Conservation (phyloP, 2,113 vertebrate genomes). For the Apistogramma diplotaenia region DNA sequence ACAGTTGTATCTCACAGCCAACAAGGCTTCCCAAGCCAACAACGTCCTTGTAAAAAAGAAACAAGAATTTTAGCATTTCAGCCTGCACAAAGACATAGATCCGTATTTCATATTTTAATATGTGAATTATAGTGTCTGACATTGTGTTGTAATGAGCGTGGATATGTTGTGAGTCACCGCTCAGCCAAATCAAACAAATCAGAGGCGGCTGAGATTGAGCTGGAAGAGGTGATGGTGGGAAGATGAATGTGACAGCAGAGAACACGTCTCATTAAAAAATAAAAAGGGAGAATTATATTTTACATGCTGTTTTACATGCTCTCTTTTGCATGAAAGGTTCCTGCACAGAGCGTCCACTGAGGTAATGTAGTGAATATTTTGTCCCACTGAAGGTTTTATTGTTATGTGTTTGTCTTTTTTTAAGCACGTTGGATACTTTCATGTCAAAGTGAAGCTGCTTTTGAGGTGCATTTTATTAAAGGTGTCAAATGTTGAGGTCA, state of each 20-base stretch:
- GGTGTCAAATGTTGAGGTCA: not conserved
- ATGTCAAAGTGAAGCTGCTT: not conserved
- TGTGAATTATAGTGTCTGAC: not conserved
- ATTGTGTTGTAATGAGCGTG: not conserved
- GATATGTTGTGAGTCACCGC: constrained; percentile 33
- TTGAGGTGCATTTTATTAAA: not conserved
- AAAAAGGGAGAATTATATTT: not conserved
- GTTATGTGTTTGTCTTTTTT: not conserved
- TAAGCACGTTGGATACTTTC: not conserved
- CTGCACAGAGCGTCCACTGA: not conserved
- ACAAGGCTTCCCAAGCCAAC: not conserved
- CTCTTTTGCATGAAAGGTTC: not conserved
- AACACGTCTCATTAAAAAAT: not conserved
- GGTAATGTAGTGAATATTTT: not conserved
- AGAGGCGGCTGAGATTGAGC: constrained; percentile 1
- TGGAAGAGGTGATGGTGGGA: constrained; percentile 6
- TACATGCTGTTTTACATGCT: not conserved
- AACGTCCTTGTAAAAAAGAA: not conserved
- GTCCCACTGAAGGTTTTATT: not conserved
- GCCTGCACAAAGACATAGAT: not conserved
- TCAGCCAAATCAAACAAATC: constrained; percentile 30
- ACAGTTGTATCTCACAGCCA: not conserved
- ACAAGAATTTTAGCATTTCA: not conserved
- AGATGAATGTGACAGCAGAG: not conserved
- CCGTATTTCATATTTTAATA: not conserved